phyloP scores from a whole-genome alignment of 2,888 invertebrate genomes.

The Cyclophora albipunctata region DNA sequence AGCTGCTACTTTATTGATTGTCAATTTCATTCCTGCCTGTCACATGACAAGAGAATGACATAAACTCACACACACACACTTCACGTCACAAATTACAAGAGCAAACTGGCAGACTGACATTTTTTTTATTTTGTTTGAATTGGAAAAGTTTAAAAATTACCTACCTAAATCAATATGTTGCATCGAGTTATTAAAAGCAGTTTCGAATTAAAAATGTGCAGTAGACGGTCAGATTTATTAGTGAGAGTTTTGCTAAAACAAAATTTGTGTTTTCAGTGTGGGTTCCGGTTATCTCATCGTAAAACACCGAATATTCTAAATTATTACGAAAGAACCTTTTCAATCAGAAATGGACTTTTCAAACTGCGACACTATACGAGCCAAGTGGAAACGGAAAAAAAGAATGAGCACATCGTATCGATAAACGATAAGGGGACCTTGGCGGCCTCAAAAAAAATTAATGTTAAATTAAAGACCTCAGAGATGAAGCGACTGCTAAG shows the following conservation, averaged over 20 bases:
- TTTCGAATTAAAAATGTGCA: conserved; percentile 50
- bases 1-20: too few relatives aligned
- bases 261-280: conserved; percentile 53
- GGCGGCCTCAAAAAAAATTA: conserved; percentile 51
- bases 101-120: conserved; percentile 3
- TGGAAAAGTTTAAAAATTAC: conserved; percentile 26
- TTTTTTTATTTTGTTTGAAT: conserved; percentile 25
- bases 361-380: conserved; percentile 49
- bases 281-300: conserved; percentile 54
- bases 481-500: conserved; percentile 73
- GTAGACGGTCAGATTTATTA: conserved; percentile 42
- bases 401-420: conserved; percentile 37
- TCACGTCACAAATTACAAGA: too few relatives aligned
- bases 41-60: too few relatives aligned
- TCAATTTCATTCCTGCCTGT: too few relatives aligned
- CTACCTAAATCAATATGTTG: conserved; percentile 41
- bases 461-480: conserved; percentile 67
- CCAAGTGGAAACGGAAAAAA: conserved; percentile 56
- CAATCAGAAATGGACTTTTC: conserved; percentile 38
- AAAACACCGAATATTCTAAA: conserved; percentile 44
- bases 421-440: conserved; percentile 39
- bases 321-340: conserved; percentile 49
- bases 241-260: conserved; percentile 33
- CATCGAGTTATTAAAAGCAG: conserved; percentile 48
- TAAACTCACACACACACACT: too few relatives aligned